Percentiles rank a stretch among this genome's conserved stretches.
Conservation (phyloP, 2,888 invertebrate species). For the Ariolimax columbianus region DNA sequence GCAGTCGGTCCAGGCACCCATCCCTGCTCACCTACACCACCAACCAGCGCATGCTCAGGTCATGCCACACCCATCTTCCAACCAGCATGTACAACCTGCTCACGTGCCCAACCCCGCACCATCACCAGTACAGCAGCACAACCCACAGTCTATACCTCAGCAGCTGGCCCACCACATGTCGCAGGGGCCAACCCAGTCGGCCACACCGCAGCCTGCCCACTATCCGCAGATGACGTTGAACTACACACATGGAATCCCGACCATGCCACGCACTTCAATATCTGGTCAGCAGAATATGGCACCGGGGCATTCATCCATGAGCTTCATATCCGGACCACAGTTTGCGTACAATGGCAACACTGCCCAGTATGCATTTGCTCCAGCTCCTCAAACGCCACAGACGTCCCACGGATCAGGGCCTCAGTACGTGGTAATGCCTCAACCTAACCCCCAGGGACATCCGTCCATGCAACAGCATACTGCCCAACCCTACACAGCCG, state of each 20-base stretch:
- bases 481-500: conserved; percentile 16
- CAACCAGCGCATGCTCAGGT: conserved; percentile 52
- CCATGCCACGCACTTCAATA: conserved; percentile 35
- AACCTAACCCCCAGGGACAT: conserved; percentile 47
- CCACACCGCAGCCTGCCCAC: conserved; percentile 45
- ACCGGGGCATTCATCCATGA: conserved; percentile 27
- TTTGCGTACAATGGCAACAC: conserved; percentile 37
- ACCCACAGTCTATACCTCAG: conserved; percentile 26
- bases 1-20: conserved; percentile 33
- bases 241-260: conserved; percentile 10
- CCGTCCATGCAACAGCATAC: conserved; percentile 44
- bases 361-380: conserved; percentile 38
- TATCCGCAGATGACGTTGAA: conserved; percentile 28
- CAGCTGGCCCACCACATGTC: conserved; percentile 25
- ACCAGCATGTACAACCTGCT: conserved; percentile 44
- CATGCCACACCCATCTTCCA: conserved; percentile 30
- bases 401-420: conserved; percentile 36
- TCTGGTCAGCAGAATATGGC: conserved; percentile 49
- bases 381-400: conserved; percentile 46
- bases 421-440: conserved; percentile 54
- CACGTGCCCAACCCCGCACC: conserved; percentile 55
- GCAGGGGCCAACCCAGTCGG: conserved; percentile 46
- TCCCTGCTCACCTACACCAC: conserved; percentile 53
- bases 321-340: conserved; percentile 33
- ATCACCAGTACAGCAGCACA: conserved; percentile 47